Evolutionary conservation across 2,888 invertebrate species (phyloP).

Genomic region (Kuschelorhynchus macadamiae): DNA sequence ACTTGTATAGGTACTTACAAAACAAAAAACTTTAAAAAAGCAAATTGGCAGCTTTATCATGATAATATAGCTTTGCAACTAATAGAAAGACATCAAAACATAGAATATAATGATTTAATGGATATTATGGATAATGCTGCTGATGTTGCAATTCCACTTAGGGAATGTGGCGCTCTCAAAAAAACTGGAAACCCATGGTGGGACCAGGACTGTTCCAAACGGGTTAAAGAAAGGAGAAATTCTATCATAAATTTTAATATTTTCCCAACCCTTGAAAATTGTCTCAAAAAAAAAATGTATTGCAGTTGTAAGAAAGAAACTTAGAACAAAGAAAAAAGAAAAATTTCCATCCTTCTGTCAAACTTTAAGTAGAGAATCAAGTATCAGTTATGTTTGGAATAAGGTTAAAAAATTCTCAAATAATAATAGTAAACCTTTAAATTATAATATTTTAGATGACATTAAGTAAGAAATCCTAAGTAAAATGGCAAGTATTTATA

Average conservation of each 20-base stretch:
- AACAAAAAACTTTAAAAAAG: conserved; percentile 12
- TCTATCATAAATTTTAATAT: not conserved
- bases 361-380: too few species aligned
- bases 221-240: not conserved
- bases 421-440: too few species aligned
- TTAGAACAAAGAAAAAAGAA: not conserved
- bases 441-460: too few species aligned
- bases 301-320: not conserved
- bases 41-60: not conserved
- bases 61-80: not conserved
- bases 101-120: not conserved
- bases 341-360: too few species aligned
- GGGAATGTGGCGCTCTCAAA: not conserved
- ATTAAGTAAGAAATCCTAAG: not conserved
- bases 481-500: not conserved
- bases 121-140: not conserved
- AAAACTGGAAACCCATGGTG: conserved; percentile 15
- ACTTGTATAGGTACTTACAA: not conserved
- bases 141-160: too few species aligned
- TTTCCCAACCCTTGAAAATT: not conserved
- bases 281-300: not conserved
- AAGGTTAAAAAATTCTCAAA: too few species aligned
- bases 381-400: too few species aligned
- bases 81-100: not conserved
- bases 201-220: conserved; percentile 1